Conservation (phyloP, 1,140 invertebrate genomes). For the Drosophila gunungcola region DNA sequence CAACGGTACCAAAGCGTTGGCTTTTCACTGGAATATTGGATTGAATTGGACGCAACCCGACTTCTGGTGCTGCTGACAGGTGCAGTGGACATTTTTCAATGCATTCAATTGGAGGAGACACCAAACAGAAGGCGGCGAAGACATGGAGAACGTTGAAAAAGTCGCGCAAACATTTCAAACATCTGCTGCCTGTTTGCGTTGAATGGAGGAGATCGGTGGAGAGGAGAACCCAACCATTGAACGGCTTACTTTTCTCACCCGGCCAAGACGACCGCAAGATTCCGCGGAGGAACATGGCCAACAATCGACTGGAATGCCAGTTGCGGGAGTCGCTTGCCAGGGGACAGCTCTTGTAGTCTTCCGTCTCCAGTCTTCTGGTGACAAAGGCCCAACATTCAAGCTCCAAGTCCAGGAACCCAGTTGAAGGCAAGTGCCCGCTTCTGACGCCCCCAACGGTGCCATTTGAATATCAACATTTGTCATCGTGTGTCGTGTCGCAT, state of each 20-base stretch:
- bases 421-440: conserved; percentile 33
- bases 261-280: conserved; percentile 45
- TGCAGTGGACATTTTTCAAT: conserved; percentile 63
- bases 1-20: conserved; percentile 54
- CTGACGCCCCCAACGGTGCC: conserved; percentile 63
- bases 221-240: conserved; percentile 1
- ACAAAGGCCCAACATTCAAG: conserved; percentile 50
- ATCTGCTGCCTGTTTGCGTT: conserved; percentile 61
- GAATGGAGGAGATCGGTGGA: conserved; percentile 33
- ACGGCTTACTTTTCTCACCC: conserved; percentile 76
- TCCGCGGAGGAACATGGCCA: conserved; percentile 57
- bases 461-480: conserved; percentile 82
- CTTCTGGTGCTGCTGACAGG: conserved; percentile 56
- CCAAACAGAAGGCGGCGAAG: conserved; percentile 29
- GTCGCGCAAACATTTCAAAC: conserved; percentile 71
- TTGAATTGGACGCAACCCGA: conserved; percentile 3
- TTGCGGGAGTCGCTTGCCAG: conserved; percentile 56
- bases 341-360: conserved; percentile 11
- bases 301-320: conserved; percentile 75
- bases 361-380: conserved; percentile 8
- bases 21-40: conserved; percentile 7
- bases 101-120: conserved; percentile 52
- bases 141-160: conserved; percentile 57
- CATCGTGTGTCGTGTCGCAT: conserved; percentile 79
- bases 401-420: conserved; percentile 8